Evolutionary conservation across 2,888 invertebrate species (phyloP), one percentile per base, ranked within the genome.

Genomic region (Leucoma salicis): DNA sequence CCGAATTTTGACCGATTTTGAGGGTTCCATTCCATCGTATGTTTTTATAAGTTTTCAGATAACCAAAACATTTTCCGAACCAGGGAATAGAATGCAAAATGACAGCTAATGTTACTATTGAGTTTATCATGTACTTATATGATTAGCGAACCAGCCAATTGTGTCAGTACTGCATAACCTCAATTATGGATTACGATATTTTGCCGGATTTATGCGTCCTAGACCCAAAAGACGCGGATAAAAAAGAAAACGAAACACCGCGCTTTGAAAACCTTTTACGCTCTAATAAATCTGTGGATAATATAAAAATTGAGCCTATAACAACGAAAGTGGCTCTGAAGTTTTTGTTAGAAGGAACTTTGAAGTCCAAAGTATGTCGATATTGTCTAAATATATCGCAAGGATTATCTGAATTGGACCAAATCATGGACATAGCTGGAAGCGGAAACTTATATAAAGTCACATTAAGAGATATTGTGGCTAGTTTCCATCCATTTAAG

Each of bases 401-500:
- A 12, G 51, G 63, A 0, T 52, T 89, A 24, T 74, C 78, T 6
- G 82, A 82, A 50, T 47, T 85, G 31, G 86, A 85, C 25, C 80
- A 78, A 55, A 60, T 80, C 16, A 54, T 86, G 24, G 74, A 83
- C 31, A 62, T 89, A 24, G 80, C 71, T 7, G 72, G 74, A 15
- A 65, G 69, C 35, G 74, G 71, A 24, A 60, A 63, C 1, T 21
- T 82, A 1, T 83, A 81, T 42, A 80, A 80, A 56, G 77, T 88
- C 11, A 67, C 82, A 16, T 68, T 89, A 34, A 68, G 71, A 31
- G 78, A 84, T 51, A 84, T 89, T 68, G 65, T 88, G 1, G 81
- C 84, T 1, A 75, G 75, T 55, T 78, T 89, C 44, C 71, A 87
- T 63, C 86, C 88, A n/a, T 74, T 76, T 42, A 75, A 87, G 82